Conservation (phyloP, 2,113 vertebrate genomes). For the Riparia riparia region DNA sequence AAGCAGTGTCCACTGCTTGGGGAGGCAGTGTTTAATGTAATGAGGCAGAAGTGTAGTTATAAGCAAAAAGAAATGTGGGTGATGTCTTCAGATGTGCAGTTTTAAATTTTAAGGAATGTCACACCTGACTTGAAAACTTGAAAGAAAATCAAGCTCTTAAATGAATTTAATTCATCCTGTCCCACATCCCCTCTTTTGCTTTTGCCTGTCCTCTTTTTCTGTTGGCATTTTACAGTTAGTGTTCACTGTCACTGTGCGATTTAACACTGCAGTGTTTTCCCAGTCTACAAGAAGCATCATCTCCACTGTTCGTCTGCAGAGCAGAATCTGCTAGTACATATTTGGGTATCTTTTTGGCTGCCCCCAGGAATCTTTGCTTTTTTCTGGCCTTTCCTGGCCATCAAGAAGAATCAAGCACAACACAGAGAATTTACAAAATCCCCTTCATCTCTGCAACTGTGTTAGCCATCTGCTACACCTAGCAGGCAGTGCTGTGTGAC, state of each 20-base stretch:
- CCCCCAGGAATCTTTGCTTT: neutral
- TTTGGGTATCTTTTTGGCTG: neutral
- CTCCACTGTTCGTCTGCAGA: neutral
- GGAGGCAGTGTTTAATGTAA: neutral
- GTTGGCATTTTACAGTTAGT: neutral
- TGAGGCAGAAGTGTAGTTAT: neutral
- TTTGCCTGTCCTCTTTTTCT: neutral
- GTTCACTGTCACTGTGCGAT: rapidly evolving
- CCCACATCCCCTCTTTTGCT: neutral
- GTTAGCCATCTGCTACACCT: neutral
- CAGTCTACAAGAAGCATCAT: neutral
- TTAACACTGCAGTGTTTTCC: neutral
- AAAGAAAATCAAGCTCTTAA: neutral
- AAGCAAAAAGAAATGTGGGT: neutral
- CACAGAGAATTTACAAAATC: neutral
- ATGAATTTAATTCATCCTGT: neutral
- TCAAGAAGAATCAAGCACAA: neutral
- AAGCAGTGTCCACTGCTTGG: neutral
- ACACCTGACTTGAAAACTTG: neutral
- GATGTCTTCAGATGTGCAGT: neutral
- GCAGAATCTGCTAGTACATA: neutral
- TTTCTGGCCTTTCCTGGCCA: neutral
- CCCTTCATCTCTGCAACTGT: neutral
- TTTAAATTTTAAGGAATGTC: neutral
- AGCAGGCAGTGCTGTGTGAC: neutral